Base-by-base conservation (phyloP, 2,888 invertebrate genomes). In the Scaptodrosophila latifasciaeformis region DNA sequence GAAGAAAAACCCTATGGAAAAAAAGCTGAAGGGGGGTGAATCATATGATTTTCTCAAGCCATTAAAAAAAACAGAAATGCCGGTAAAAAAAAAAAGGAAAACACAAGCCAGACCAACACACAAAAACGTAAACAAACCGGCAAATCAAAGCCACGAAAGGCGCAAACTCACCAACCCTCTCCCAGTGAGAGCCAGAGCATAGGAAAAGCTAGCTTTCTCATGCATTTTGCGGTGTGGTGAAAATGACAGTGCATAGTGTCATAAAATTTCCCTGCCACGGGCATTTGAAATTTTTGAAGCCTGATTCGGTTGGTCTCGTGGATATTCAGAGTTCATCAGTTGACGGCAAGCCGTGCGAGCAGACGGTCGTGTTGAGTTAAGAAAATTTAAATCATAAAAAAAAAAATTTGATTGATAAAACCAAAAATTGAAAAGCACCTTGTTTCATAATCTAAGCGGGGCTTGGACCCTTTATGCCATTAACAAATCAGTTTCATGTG, bases 281-380 rank as follows among this genome's bases (percentile, higher is more conserved):
- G 24, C 4, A 7, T 24, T 27, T 39, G 31, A 39, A 45, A n/a
- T n/a, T n/a, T n/a, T n/a, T n/a, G n/a, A 50, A 44, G 34, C 40
- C n/a, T 42, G 31, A 27, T 7, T n/a, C 31, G 31, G 31, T 31
- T 42, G 39, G 49, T 21, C 65, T 59, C 64, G 64, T 68, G 69
- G 70, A 74, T n/a, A n/a, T n/a, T n/a, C n/a, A 83, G 81, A 65
- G 74, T 82, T 83, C 80, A 81, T 78, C 82, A 86, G 86, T 86
- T 85, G 82, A 83, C 82, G 85, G 83, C 86, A 83, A 86, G 84
- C 86, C 80, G 82, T 84, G 82, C 84, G 80, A 83, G 86, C 78
- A 83, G 82, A 82, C 85, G 86, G 86, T 86, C 83, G 86, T 81
- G 83, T 84, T 81, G 70, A 63, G 59, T 69, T 75, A 59, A 51